Conservation (phyloP, 2,797 vertebrate species). For the Ctenosaura bakeri region DNA sequence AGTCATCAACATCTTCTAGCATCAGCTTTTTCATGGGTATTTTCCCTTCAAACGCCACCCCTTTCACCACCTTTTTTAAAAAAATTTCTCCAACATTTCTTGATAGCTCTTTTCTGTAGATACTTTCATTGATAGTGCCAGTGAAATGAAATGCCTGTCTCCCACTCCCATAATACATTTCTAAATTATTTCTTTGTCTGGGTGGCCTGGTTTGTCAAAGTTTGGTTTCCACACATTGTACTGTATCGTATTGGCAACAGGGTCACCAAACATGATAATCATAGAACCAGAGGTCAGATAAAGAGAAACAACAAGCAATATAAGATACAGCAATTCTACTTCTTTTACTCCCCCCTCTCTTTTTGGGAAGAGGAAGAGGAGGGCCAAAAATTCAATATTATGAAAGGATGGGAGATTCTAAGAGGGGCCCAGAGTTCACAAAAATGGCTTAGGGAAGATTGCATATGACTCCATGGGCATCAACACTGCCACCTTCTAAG, state of each 20-base stretch:
- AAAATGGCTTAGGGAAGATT: no score
- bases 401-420: no score
- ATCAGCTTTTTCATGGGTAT: neutral
- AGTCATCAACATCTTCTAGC: slow-evolving; percentile 9
- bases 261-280: neutral
- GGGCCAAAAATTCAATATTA: no score
- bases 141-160: neutral
- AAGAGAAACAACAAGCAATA: no score
- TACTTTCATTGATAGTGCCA: slow-evolving; percentile 15
- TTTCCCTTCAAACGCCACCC: slow-evolving; percentile 42
- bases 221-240: slow-evolving; percentile 29
- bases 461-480: no score
- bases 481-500: no score
- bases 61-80: neutral
- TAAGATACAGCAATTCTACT: no score
- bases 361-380: no score
- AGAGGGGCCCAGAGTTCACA: no score
- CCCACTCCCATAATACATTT: neutral
- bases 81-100: slow-evolving; percentile 13
- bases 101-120: slow-evolving; percentile 27
- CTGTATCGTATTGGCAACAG: neutral
- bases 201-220: neutral
- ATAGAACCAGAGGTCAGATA: no score
- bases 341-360: no score
- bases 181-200: slow-evolving; percentile 6